phyloP scores from a whole-genome alignment of 2,888 invertebrate species.

The Schrankia costaestrigalis region DNA sequence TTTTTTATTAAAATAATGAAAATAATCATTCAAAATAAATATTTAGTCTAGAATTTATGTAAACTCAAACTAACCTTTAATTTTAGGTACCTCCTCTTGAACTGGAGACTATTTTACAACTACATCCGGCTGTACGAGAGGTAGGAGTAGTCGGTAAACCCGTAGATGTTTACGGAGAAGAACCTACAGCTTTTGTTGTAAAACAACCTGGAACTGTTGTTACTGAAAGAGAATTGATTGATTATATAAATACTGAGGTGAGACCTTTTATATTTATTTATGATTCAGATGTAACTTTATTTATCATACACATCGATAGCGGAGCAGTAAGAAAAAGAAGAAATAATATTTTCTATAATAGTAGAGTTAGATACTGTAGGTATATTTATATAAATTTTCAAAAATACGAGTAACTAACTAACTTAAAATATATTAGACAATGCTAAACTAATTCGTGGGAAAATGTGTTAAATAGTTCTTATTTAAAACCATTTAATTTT shows the following conservation, averaged over 20 bases:
- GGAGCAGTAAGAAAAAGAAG: no score
- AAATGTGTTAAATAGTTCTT: no score
- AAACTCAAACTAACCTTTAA: background rate
- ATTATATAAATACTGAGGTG: constrained; percentile 71
- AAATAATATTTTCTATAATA: no score
- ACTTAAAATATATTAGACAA: no score
- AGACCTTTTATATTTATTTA: background rate
- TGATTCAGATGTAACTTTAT: background rate
- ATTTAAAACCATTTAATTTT: no score
- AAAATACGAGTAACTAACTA: no score
- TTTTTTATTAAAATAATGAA: no score
- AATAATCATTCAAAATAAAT: no score
- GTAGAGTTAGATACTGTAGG: no score
- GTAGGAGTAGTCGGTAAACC: constrained; percentile 89
- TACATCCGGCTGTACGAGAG: constrained; percentile 85
- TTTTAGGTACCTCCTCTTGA: constrained; percentile 88
- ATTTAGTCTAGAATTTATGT: background rate
- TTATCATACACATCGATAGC: no score
- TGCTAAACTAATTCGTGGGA: no score
- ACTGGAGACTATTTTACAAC: constrained; percentile 87
- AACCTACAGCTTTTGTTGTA: constrained; percentile 87
- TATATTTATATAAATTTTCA: no score
- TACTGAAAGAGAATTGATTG: constrained; percentile 77
- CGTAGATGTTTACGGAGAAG: constrained; percentile 83
- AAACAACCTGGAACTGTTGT: constrained; percentile 74